These are phyloP conservation scores for Gobius niger DNA, from an alignment of 2,113 vertebrate species.

Conservation along the genomic window DNA sequence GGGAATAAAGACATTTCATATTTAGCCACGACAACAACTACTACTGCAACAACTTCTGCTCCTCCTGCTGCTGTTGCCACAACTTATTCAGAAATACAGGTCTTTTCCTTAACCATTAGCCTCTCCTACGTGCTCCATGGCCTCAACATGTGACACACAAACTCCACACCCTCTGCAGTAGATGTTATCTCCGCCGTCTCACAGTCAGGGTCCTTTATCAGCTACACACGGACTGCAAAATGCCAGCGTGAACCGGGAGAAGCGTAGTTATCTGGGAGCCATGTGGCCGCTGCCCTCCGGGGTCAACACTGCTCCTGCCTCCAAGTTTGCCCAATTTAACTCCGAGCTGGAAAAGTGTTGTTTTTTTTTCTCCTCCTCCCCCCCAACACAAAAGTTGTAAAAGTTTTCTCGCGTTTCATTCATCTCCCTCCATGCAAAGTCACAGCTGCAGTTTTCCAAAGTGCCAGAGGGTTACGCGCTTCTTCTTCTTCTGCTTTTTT, in stretches of 20 bases:
- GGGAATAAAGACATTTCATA: too few species aligned
- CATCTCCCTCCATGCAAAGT: constrained; percentile 21
- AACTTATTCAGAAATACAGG: too few species aligned
- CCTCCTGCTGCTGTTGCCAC: too few species aligned
- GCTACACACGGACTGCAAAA: neutral
- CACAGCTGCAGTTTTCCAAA: constrained; percentile 24
- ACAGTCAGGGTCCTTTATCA: neutral
- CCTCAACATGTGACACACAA: neutral
- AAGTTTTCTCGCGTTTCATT: neutral
- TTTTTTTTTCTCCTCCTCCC: neutral
- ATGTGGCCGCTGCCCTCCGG: neutral
- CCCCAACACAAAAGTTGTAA: neutral
- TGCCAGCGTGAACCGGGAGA: neutral
- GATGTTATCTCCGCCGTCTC: neutral
- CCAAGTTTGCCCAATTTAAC: neutral
- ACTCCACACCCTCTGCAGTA: neutral
- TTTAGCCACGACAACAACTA: too few species aligned
- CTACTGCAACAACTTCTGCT: too few species aligned
- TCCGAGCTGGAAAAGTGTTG: neutral
- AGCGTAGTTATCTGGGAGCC: neutral
- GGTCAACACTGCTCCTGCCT: constrained; percentile 1
- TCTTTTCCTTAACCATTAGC: too few species aligned
- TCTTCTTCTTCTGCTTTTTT: too few species aligned
- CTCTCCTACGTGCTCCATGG: too few species aligned
- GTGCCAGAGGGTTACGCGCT: constrained; percentile 38